Evolutionary conservation across 53 echinoderm and acorn worm species (phyloP).

Genomic region (Echinarachnius parma): DNA sequence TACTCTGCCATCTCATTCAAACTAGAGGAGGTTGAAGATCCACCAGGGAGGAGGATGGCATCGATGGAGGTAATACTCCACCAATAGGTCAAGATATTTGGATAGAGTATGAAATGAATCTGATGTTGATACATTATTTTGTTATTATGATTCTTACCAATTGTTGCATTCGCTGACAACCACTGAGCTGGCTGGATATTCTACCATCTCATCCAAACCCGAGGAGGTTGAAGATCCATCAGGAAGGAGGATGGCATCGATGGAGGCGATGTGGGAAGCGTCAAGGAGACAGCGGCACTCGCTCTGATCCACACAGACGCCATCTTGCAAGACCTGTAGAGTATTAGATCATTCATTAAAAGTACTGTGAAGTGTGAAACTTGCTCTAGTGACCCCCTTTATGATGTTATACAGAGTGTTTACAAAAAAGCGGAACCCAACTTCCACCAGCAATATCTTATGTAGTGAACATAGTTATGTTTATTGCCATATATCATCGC

Average conservation of each 20-base stretch:
- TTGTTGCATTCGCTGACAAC: constrained; percentile 56
- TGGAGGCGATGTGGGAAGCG: constrained; percentile 23
- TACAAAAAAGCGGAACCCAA: too few species aligned
- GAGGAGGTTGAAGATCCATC: constrained; percentile 17
- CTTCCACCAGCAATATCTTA: too few species aligned
- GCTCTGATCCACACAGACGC: constrained; percentile 55
- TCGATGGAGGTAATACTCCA: constrained; percentile 28
- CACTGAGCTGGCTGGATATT: constrained; percentile 48
- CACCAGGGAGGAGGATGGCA: constrained; percentile 33
- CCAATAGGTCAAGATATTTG: too few species aligned
- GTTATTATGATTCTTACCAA: too few species aligned
- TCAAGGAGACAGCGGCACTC: constrained; percentile 62
- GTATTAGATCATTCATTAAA: too few species aligned
- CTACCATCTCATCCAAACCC: constrained; percentile 30
- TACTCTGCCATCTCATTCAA: constrained; percentile 47
- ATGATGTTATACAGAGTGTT: too few species aligned
- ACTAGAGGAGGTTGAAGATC: not conserved
- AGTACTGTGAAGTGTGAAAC: too few species aligned
- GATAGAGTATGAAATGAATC: too few species aligned
- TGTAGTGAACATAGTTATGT: too few species aligned
- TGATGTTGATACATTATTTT: too few species aligned
- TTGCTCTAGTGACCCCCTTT: too few species aligned
- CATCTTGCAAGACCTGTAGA: constrained; percentile 62
- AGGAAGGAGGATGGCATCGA: constrained; percentile 28
- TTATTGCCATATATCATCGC: too few species aligned